Conservation (phyloP, 2,888 invertebrate species). For the Tipula lateralis region DNA sequence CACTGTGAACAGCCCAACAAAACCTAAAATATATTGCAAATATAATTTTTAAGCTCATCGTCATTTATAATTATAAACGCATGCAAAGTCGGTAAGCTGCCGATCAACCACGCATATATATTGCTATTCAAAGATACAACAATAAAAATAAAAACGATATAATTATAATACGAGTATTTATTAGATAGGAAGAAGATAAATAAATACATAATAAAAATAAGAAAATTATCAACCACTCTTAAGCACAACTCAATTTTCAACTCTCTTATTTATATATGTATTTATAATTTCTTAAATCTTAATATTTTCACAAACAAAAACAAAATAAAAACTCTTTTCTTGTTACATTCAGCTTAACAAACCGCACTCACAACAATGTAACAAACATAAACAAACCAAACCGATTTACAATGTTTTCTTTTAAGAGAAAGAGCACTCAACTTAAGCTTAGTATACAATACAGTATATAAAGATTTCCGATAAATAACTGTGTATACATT, state of each 20-base stretch:
- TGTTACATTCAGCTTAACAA: not conserved
- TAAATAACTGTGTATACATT: slow-evolving; percentile 35
- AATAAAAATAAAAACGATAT: not conserved
- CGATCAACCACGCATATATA: not conserved
- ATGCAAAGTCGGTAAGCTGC: no score
- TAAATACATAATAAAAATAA: not conserved
- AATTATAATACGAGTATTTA: no score
- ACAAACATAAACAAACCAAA: not conserved
- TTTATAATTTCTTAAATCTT: not conserved
- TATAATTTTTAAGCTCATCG: not conserved
- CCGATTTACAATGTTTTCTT: not conserved
- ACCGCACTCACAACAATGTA: not conserved
- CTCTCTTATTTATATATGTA: not conserved
- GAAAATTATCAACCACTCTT: not conserved
- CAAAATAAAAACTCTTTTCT: not conserved
- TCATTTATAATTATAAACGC: no score
- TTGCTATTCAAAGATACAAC: not conserved
- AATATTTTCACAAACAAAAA: not conserved
- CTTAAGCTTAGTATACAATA: not conserved
- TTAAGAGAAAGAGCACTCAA: not conserved
- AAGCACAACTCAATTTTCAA: not conserved
- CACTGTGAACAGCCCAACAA: no score
- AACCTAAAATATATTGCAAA: no score
- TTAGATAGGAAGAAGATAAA: not conserved
- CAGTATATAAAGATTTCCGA: slow-evolving; percentile 27